Evolutionary conservation across 2,113 vertebrate species (phyloP).

Genomic region (Carlito syrichta): DNA sequence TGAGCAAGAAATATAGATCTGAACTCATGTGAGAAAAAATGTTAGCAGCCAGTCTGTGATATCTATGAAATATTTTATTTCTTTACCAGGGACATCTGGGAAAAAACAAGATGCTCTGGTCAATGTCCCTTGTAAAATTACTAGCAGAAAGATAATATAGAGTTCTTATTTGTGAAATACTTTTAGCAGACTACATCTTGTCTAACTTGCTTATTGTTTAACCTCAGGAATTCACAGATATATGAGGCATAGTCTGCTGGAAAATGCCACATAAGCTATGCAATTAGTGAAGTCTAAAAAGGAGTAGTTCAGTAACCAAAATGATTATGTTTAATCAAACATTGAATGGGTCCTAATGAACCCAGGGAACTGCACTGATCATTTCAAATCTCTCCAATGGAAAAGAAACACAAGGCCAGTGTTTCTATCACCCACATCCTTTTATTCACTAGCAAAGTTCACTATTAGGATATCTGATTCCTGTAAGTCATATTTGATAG

Average conservation of each 20-base stretch:
- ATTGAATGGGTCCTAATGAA: neutral
- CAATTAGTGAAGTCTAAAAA: neutral
- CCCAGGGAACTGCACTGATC: rapidly evolving
- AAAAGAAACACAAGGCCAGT: neutral
- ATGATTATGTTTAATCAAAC: neutral
- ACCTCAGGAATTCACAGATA: neutral
- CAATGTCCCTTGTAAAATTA: neutral
- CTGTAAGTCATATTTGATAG: neutral
- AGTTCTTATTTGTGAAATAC: neutral
- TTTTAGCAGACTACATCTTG: neutral
- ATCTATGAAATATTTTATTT: neutral
- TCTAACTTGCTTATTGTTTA: neutral
- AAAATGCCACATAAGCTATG: neutral
- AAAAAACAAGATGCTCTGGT: neutral
- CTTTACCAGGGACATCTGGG: neutral
- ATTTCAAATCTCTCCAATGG: neutral
- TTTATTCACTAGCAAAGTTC: neutral
- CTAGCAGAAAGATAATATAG: neutral
- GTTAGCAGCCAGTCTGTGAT: neutral
- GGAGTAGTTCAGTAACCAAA: neutral
- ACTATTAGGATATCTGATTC: neutral
- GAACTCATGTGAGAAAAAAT: neutral
- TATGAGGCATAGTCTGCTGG: neutral
- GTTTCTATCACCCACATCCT: neutral
- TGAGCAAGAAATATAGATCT: neutral